phyloP scores from a whole-genome alignment of 2,888 invertebrate species.

The Diplazon laetatorius region DNA sequence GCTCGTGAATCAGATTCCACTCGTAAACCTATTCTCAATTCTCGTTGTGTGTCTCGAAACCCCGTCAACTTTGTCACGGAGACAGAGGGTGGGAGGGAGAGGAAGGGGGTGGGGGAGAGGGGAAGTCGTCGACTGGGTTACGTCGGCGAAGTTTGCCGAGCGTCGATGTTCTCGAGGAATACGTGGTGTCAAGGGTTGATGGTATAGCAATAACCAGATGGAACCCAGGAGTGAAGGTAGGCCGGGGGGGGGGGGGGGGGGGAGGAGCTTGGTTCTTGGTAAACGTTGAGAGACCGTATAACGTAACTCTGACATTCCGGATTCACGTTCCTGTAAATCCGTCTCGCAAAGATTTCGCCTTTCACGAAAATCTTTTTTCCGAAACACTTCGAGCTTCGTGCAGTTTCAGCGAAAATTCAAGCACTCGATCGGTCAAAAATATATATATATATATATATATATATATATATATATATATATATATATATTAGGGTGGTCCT shows the following conservation, averaged over 20 bases:
- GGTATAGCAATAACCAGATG: constrained; percentile 35
- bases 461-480: no score
- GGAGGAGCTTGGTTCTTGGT: constrained; percentile 23
- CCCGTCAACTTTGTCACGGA: constrained; percentile 48
- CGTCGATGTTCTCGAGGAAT: constrained; percentile 42
- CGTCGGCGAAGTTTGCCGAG: constrained; percentile 47
- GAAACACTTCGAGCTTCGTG: no score
- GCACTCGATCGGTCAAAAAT: not conserved
- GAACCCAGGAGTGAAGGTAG: no score
- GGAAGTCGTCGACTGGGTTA: no score
- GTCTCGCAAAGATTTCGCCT: constrained; percentile 31
- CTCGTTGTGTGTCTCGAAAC: constrained; percentile 14
- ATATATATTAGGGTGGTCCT: no score
- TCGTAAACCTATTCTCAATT: constrained; percentile 25
- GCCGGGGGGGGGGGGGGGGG: no score
- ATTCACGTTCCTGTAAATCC: constrained; percentile 52
- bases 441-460: no score
- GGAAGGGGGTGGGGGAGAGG: no score
- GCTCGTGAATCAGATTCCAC: constrained; percentile 47
- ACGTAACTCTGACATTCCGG: constrained; percentile 44
- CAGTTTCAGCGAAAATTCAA: constrained; percentile 11
- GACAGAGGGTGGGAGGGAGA: no score
- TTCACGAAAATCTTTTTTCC: not conserved
- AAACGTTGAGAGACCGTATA: constrained; percentile 33
- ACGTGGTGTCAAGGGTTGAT: constrained; percentile 47